Base-by-base conservation (phyloP, 2,888 invertebrate species). In the Gastrophysa polygoni region DNA sequence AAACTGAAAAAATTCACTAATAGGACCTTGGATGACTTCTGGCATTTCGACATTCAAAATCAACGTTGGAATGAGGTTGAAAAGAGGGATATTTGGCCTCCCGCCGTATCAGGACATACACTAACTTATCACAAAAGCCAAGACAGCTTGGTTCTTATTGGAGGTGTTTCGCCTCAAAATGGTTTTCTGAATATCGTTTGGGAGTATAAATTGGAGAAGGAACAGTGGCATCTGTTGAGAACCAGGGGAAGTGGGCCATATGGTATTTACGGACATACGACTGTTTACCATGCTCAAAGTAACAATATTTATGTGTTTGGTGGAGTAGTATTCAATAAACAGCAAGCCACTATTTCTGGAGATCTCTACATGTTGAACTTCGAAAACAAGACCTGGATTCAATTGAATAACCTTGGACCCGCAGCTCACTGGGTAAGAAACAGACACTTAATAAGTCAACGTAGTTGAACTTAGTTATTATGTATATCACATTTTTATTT, bases 291-390 rank as follows among this genome's bases (percentile, higher is more conserved):
- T 73, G 82, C 86, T 0, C 87, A 86, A 20, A 91, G 92, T 0
- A 90, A 93, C 71, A 91, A 92, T 73, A 86, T 97, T 60, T 97
- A 96, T 75, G 86, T 97, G 0, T 96, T 93, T 78, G 97, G 97
- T 4, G 97, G 97, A 4, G 89, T 92, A 70, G 82, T 90, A 2
- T 93, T 91, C 0, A 87, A 90, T 54, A 90, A 93, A 32, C 77
- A 78, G 57, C 68, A 76, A 55, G 76, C 79, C 8, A 70, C 74
- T n/a, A 83, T 91, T 44, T 92, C 93, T 0, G 90, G 90, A 73
- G 90, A 89, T 76, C 82, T 96, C 0, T 95, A 91, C 74, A 89
- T 91, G 0, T 84, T 95, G 47, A 91, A 93, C 79, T 86, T 89
- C 76, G 88, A 89, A n/a, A 88, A 88, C 0, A 87, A 88, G 70